A percentile compares a stretch with the other conserved stretches of the same genome.
Conservation (phyloP, 2,888 invertebrate genomes). For the Epinotia brunnichana region DNA sequence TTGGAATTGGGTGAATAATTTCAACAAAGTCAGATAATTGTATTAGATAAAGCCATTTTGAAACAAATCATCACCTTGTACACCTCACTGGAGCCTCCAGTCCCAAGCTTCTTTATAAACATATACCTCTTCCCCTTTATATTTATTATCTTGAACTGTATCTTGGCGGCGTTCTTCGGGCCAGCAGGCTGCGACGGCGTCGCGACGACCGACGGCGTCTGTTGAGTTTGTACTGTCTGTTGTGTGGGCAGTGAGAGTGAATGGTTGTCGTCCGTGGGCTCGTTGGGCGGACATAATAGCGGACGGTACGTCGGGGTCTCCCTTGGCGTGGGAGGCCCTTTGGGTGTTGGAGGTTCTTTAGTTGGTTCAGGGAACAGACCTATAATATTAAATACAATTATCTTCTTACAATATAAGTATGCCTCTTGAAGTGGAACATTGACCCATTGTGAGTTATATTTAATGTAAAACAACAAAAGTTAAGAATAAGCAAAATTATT, state of each 20-base stretch:
- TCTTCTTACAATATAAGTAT: too few relatives aligned
- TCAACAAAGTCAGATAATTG: too few relatives aligned
- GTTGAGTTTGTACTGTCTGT: slow-evolving; percentile 12
- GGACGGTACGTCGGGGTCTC: neutral
- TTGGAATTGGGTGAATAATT: too few relatives aligned
- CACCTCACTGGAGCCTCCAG: slow-evolving; percentile 96
- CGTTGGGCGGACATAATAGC: neutral
- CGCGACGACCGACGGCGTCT: slow-evolving; percentile 51
- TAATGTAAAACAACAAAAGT: too few relatives aligned
- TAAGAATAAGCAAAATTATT: too few relatives aligned
- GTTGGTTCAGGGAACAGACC: slow-evolving; percentile 28
- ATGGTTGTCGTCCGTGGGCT: neutral
- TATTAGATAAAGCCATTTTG: too few relatives aligned
- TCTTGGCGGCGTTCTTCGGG: slow-evolving; percentile 63
- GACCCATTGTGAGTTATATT: too few relatives aligned
- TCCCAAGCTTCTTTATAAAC: slow-evolving; percentile 90
- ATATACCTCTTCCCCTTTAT: slow-evolving; percentile 90
- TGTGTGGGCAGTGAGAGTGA: neutral
- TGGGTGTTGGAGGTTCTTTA: slow-evolving; percentile 8
- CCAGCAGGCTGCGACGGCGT: slow-evolving; percentile 78
- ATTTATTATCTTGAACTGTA: slow-evolving; percentile 77
- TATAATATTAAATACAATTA: slow-evolving; percentile 1
- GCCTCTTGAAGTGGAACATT: too few relatives aligned
- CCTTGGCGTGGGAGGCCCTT: neutral
- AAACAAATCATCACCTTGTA: slow-evolving; percentile 75